Evolutionary conservation across 1,140 invertebrate genomes (phyloP).

Genomic region (Hesperophylax magnus): DNA sequence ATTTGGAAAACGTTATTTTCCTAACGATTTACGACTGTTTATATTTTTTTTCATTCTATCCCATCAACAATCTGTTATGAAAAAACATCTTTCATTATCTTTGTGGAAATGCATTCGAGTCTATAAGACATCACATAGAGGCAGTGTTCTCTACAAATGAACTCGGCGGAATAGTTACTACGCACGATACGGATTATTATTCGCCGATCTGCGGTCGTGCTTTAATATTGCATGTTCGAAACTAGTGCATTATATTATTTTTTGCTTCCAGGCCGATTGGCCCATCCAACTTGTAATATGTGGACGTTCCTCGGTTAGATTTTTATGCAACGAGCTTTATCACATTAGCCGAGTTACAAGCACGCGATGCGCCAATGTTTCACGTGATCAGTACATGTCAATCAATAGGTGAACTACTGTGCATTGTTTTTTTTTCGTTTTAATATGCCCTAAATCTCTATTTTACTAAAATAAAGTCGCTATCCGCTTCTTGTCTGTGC

Average conservation of each 20-base stretch:
- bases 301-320: neutral
- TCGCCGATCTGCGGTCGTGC: neutral
- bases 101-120: neutral
- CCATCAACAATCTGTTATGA: no score
- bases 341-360: slow-evolving; percentile 14
- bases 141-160: neutral
- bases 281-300: neutral
- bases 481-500: no score
- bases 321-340: slow-evolving; percentile 1
- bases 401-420: no score
- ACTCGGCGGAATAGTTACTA: neutral
- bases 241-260: neutral
- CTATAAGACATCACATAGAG: neutral
- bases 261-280: neutral
- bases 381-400: neutral
- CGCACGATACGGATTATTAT: slow-evolving; percentile 12
- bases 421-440: no score
- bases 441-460: no score
- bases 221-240: slow-evolving; percentile 20
- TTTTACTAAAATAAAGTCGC: no score
- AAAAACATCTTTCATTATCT: no score
- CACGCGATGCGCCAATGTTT: slow-evolving; percentile 4
- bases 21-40: no score
- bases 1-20: no score
- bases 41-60: no score